Evolutionary conservation across 2,888 invertebrate genomes (phyloP).

Genomic region (Reticulitermes lucifugus): DNA sequence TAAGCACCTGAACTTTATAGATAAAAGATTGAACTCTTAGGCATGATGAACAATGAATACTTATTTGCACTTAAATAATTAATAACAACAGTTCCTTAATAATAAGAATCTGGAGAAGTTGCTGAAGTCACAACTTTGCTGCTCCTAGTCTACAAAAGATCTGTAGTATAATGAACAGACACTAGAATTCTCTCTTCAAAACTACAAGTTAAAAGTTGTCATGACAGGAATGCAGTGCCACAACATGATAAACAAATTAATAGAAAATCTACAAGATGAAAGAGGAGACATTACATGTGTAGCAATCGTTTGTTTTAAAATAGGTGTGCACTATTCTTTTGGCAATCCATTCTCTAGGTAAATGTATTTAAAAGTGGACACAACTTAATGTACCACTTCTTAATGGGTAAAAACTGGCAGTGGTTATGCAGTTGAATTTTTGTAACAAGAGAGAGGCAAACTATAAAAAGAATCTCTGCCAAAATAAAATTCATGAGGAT

Average conservation of each 20-base stretch:
- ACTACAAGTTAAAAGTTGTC: constrained; percentile 36
- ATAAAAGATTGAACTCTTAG: constrained; percentile 46
- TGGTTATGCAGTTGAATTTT: constrained; percentile 46
- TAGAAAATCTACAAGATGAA: constrained; percentile 28
- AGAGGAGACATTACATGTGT: not conserved
- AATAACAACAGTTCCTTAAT: constrained; percentile 37
- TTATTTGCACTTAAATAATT: constrained; percentile 42
- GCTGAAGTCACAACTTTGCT: constrained; percentile 2
- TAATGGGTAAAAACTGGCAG: constrained; percentile 47
- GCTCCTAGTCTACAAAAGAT: constrained; percentile 38
- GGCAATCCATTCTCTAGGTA: constrained; percentile 41
- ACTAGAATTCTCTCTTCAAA: constrained; percentile 18
- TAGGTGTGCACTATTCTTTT: constrained; percentile 38
- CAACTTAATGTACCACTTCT: constrained; percentile 39
- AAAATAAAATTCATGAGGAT: constrained; percentile 28
- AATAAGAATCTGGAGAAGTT: not conserved
- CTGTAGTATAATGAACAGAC: constrained; percentile 22
- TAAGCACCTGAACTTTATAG: constrained; percentile 41
- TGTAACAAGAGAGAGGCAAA: constrained; percentile 37
- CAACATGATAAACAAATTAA: not conserved
- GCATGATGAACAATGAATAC: constrained; percentile 39
- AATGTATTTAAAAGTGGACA: constrained; percentile 34
- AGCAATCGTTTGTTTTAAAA: constrained; percentile 31
- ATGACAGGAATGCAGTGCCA: constrained; percentile 9
- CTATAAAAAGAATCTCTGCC: constrained; percentile 34